phyloP scores from a whole-genome alignment of 2,888 invertebrate species.

The Exephanes ischioxanthus region DNA sequence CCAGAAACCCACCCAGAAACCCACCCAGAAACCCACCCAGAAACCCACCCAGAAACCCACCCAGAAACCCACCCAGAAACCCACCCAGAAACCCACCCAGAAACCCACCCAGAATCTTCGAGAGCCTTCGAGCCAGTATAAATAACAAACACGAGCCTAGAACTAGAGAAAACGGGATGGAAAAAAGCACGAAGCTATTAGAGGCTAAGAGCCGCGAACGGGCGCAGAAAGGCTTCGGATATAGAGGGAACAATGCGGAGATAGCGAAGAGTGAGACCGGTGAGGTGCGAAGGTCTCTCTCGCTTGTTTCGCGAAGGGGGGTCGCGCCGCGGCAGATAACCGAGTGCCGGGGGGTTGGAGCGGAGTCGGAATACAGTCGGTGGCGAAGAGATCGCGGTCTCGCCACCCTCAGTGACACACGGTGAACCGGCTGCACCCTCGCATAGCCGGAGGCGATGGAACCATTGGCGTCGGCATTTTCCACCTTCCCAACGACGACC shows the following conservation, averaged over 20 bases:
- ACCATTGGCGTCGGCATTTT: slow-evolving; percentile 77
- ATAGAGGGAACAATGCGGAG: slow-evolving; percentile 55
- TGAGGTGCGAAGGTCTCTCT: slow-evolving; percentile 48
- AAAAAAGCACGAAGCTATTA: slow-evolving; percentile 40
- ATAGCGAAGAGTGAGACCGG: slow-evolving; percentile 39
- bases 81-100: no score
- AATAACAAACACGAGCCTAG: not conserved
- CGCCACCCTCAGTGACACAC: slow-evolving; percentile 62
- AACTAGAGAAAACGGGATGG: not conserved
- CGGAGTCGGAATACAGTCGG: slow-evolving; percentile 34
- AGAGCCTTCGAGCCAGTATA: no score
- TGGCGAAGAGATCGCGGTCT: slow-evolving; percentile 59
- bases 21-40: no score
- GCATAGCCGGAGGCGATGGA: slow-evolving; percentile 62
- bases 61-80: no score
- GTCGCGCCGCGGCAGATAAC: slow-evolving; percentile 63
- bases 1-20: no score
- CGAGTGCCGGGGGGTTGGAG: slow-evolving; percentile 34
- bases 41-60: no score
- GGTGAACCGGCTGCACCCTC: slow-evolving; percentile 65
- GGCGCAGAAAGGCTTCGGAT: slow-evolving; percentile 40
- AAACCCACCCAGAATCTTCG: no score
- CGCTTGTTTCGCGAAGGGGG: slow-evolving; percentile 56
- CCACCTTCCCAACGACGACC: slow-evolving; percentile 7
- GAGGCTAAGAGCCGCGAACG: slow-evolving; percentile 37